These are phyloP conservation scores for Ischnura elegans DNA, from an alignment of 2,888 invertebrate genomes.

Conservation along the genomic window DNA sequence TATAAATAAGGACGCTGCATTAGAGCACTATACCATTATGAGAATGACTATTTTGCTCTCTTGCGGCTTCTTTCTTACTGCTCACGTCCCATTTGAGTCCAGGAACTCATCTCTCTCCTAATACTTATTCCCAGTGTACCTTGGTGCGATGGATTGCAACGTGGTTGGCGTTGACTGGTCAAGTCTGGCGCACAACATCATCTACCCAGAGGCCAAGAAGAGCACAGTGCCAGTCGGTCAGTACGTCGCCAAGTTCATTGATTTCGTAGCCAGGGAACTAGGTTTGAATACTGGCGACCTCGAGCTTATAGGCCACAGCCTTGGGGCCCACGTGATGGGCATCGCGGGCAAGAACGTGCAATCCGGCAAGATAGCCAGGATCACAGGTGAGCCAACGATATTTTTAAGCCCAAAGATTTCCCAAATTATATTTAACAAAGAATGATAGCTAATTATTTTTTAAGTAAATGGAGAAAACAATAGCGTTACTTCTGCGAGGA, in stretches of 20 bases:
- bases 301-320: constrained; percentile 77
- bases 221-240: constrained; percentile 74
- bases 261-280: constrained; percentile 74
- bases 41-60: too few relatives aligned
- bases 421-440: too few relatives aligned
- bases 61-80: too few relatives aligned
- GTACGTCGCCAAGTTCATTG: constrained; percentile 75
- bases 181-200: constrained; percentile 72
- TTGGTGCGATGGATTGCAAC: constrained; percentile 77
- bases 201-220: constrained; percentile 73
- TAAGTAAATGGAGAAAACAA: too few relatives aligned
- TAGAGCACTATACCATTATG: too few relatives aligned
- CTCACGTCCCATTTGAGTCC: too few relatives aligned
- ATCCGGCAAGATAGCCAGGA: constrained; percentile 60
- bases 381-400: constrained; percentile 44
- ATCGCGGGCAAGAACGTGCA: constrained; percentile 73
- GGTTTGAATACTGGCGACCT: constrained; percentile 72
- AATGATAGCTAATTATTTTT: too few relatives aligned
- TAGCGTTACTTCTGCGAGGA: too few relatives aligned
- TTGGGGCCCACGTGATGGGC: constrained; percentile 77
- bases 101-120: too few relatives aligned
- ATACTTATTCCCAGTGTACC: constrained; percentile 75
- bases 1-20: too few relatives aligned
- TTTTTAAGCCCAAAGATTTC: too few relatives aligned
- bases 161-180: constrained; percentile 80